Evolutionary conservation across 2,113 vertebrate species (phyloP).

Genomic region (Myrmophylax atrothorax): DNA sequence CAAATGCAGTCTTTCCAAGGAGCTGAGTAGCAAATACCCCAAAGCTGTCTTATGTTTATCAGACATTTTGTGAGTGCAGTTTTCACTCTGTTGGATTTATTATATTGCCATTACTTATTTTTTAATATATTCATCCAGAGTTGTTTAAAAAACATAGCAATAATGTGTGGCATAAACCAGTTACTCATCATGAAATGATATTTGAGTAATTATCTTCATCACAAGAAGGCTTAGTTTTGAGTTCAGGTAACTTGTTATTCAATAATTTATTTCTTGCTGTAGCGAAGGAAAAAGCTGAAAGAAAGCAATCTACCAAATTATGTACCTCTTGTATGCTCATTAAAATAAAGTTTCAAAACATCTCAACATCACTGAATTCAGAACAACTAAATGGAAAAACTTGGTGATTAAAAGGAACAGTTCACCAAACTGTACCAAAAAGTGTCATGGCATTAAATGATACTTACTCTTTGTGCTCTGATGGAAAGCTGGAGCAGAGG

Average conservation of each 20-base stretch:
- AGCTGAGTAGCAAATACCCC: conserved; percentile 11
- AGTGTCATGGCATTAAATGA: neutral
- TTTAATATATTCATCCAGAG: neutral
- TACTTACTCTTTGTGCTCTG: neutral
- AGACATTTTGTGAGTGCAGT: conserved; percentile 1
- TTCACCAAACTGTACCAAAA: neutral
- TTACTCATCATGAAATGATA: neutral
- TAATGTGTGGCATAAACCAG: neutral
- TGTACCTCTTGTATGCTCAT: neutral
- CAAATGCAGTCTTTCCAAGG: conserved; percentile 41
- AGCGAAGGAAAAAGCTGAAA: neutral
- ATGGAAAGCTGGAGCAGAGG: neutral
- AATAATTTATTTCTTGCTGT: neutral
- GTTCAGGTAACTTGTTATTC: neutral
- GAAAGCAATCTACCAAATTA: neutral
- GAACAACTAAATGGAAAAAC: neutral
- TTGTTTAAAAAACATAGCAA: neutral
- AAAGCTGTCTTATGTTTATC: conserved; percentile 39
- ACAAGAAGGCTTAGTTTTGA: neutral
- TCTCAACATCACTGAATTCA: neutral
- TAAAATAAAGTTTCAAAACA: neutral
- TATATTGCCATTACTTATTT: neutral
- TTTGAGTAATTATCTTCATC: neutral
- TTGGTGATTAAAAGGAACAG: neutral
- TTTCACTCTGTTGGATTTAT: conserved; percentile 18